A percentile compares a stretch with the other conserved stretches of the same genome.
phyloP scores from a whole-genome alignment of 1,140 invertebrate species.

The Dreissena rostriformis region DNA sequence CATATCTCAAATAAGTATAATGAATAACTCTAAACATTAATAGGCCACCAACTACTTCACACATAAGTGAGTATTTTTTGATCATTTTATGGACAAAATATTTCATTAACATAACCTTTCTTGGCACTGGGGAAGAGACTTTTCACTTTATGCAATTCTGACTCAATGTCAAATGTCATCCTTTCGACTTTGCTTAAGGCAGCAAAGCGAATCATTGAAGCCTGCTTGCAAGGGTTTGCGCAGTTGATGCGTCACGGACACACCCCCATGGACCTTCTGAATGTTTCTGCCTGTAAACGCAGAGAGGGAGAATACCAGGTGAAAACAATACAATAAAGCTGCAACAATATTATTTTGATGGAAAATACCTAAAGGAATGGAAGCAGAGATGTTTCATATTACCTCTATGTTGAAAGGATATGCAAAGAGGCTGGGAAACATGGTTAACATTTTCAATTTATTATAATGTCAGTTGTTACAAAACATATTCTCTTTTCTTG shows the following conservation, averaged over 20 bases:
- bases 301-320: neutral
- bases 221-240: constrained; percentile 98
- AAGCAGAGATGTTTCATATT: too few relatives aligned
- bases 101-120: constrained; percentile 67
- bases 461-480: too few relatives aligned
- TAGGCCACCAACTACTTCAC: neutral
- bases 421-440: too few relatives aligned
- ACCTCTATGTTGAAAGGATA: too few relatives aligned
- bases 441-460: too few relatives aligned
- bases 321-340: too few relatives aligned
- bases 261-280: constrained; percentile 91
- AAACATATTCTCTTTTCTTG: too few relatives aligned
- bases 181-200: constrained; percentile 87
- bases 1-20: neutral
- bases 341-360: neutral
- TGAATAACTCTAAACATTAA: neutral
- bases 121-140: constrained; percentile 90
- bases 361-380: too few relatives aligned
- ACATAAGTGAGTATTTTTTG: neutral
- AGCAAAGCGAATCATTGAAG: constrained; percentile 95
- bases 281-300: constrained; percentile 90
- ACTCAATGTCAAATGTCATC: constrained; percentile 98
- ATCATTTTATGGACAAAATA: neutral
- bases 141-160: constrained; percentile 96
- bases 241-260: constrained; percentile 94